Conservation (phyloP, 1,140 invertebrate species). For the Archegozetes longisetosus region DNA sequence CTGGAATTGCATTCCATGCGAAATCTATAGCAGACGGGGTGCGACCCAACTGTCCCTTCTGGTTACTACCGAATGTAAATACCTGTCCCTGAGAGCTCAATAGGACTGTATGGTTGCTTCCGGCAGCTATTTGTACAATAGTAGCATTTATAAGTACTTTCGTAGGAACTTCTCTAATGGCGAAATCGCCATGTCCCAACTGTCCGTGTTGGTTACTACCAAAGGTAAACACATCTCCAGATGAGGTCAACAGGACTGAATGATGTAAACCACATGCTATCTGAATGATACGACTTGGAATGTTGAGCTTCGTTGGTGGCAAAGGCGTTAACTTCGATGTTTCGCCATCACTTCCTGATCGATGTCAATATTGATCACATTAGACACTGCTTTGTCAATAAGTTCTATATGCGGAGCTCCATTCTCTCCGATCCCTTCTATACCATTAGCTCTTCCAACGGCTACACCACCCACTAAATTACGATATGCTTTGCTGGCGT, state of each 20-base stretch:
- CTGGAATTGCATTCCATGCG: slow-evolving; percentile 67
- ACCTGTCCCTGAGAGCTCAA: slow-evolving; percentile 78
- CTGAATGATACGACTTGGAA: slow-evolving; percentile 49
- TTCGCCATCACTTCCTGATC: slow-evolving; percentile 29
- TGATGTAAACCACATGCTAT: slow-evolving; percentile 80
- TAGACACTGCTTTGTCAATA: not conserved
- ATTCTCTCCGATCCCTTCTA: not conserved
- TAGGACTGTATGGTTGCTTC: slow-evolving; percentile 84
- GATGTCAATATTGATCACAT: not conserved
- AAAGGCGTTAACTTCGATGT: slow-evolving; percentile 46
- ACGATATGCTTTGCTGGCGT: not conserved
- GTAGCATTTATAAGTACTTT: slow-evolving; percentile 24
- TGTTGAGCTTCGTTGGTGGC: slow-evolving; percentile 47
- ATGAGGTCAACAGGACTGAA: slow-evolving; percentile 43
- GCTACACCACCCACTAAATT: not conserved
- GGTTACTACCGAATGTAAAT: slow-evolving; percentile 80
- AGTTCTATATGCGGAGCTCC: not conserved
- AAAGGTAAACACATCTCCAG: slow-evolving; percentile 59
- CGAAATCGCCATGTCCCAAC: slow-evolving; percentile 52
- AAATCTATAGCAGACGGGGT: slow-evolving; percentile 27
- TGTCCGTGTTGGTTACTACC: slow-evolving; percentile 85
- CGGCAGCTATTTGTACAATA: slow-evolving; percentile 62
- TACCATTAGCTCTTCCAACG: not conserved
- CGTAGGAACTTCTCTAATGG: slow-evolving; percentile 16
- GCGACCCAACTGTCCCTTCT: slow-evolving; percentile 77